Percentiles rank a stretch among this genome's conserved stretches.
Conservation (phyloP, 2,888 invertebrate species). For the Polyploca ridens region DNA sequence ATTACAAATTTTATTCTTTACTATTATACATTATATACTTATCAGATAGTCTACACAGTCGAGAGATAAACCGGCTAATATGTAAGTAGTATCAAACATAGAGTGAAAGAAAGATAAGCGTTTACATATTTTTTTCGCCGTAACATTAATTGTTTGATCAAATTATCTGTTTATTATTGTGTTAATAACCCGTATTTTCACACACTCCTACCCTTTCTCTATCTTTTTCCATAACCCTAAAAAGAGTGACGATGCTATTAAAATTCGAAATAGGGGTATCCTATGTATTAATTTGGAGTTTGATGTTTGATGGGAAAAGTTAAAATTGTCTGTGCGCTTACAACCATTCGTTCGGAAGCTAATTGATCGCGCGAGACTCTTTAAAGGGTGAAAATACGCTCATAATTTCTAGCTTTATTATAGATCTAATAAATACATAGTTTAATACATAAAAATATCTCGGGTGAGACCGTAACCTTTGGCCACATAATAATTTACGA, state of each 20-base stretch:
- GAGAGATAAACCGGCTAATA: not conserved
- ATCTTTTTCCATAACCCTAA: slow-evolving; percentile 50
- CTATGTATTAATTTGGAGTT: slow-evolving; percentile 70
- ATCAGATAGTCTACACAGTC: not conserved
- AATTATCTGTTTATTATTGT: not conserved
- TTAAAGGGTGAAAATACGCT: slow-evolving; percentile 20
- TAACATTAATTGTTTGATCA: not conserved
- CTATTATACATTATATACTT: not conserved
- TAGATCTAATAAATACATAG: no score
- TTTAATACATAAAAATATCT: no score
- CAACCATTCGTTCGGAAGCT: slow-evolving; percentile 39
- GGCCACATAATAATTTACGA: no score
- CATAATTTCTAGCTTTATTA: not conserved
- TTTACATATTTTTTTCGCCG: no score
- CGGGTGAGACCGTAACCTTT: not conserved
- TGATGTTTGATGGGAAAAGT: slow-evolving; percentile 69
- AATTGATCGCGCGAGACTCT: slow-evolving; percentile 53
- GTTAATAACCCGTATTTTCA: slow-evolving; percentile 45
- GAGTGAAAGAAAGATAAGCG: no score
- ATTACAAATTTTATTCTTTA: not conserved
- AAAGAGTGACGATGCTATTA: slow-evolving; percentile 46
- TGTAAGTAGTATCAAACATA: no score
- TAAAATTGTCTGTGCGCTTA: slow-evolving; percentile 48
- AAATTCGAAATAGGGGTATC: slow-evolving; percentile 67
- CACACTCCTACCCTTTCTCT: slow-evolving; percentile 48